These are phyloP conservation scores for Stegophylla sp. DNA, from an alignment of 2,888 invertebrate species.

Conservation along the genomic window DNA sequence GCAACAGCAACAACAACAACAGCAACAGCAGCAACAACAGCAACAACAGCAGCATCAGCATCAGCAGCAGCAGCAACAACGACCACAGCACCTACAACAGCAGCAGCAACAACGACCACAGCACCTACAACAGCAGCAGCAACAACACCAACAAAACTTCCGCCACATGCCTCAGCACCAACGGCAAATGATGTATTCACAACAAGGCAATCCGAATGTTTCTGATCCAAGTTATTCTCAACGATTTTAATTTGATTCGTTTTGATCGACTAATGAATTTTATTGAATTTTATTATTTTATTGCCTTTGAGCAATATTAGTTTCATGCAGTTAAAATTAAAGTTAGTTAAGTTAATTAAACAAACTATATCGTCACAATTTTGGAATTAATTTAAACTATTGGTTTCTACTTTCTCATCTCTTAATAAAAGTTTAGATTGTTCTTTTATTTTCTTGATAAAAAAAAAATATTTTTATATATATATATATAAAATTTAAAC, in stretches of 20 bases:
- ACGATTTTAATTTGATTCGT: constrained; percentile 29
- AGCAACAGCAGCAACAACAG: constrained; percentile 66
- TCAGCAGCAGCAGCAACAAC: constrained; percentile 34
- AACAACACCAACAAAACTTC: constrained; percentile 60
- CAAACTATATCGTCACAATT: not conserved
- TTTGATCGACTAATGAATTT: not conserved
- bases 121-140: constrained; percentile 66
- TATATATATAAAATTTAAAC: too few species aligned
- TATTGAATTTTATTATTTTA: not conserved
- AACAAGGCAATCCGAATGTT: constrained; percentile 44
- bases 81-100: constrained; percentile 18
- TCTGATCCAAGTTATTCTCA: constrained; percentile 47
- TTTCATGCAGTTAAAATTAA: not conserved
- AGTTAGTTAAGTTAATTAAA: not conserved
- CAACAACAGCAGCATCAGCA: constrained; percentile 62
- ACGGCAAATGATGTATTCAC: constrained; percentile 60
- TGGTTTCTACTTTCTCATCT: not conserved
- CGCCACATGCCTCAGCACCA: constrained; percentile 60
- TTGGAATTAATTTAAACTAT: not conserved
- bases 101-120: constrained; percentile 61
- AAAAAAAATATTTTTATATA: too few species aligned
- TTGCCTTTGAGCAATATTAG: not conserved
- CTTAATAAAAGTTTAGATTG: constrained; percentile 15
- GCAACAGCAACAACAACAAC: constrained; percentile 64
- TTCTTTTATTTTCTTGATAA: too few species aligned